These are phyloP conservation scores for Apogon hyalosoma DNA, from an alignment of 2,797 vertebrate genomes.

Conservation along the genomic window DNA sequence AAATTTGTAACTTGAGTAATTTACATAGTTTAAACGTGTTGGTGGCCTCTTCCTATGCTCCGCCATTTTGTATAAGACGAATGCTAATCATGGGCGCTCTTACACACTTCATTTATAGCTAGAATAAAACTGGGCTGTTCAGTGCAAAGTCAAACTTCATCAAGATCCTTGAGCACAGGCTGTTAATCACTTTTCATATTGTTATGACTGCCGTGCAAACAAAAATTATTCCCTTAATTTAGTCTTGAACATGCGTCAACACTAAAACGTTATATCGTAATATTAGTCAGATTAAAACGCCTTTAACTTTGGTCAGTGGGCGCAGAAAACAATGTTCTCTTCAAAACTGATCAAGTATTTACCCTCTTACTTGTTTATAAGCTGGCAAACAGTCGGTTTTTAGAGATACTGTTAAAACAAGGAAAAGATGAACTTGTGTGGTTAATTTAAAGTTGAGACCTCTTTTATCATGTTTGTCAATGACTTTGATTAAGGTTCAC, in stretches of 20 bases:
- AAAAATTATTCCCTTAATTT: slow-evolving; percentile 61
- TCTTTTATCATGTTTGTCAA: slow-evolving; percentile 64
- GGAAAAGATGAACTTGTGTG: slow-evolving; percentile 86
- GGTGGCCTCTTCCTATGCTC: slow-evolving; percentile 88
- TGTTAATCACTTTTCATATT: slow-evolving; percentile 68
- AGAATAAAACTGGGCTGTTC: slow-evolving; percentile 77
- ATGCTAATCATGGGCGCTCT: slow-evolving; percentile 91
- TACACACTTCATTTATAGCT: slow-evolving; percentile 87
- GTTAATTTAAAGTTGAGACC: slow-evolving; percentile 80
- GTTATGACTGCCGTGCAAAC: slow-evolving; percentile 42
- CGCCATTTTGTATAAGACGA: slow-evolving; percentile 90
- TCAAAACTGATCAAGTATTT: slow-evolving; percentile 25
- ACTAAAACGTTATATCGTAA: slow-evolving; percentile 84
- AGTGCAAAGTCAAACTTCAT: slow-evolving; percentile 65
- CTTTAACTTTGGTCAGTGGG: slow-evolving; percentile 62
- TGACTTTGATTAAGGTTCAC: slow-evolving; percentile 44
- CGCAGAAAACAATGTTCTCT: slow-evolving; percentile 68
- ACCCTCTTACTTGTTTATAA: slow-evolving; percentile 36
- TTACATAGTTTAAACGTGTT: slow-evolving; percentile 89
- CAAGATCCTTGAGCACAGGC: slow-evolving; percentile 15
- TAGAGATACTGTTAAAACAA: slow-evolving; percentile 86
- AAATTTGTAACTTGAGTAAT: slow-evolving; percentile 82
- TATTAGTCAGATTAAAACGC: slow-evolving; percentile 69
- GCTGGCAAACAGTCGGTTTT: slow-evolving; percentile 68
- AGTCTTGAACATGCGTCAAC: slow-evolving; percentile 80